Percentiles rank a stretch among this genome's conserved stretches.
Evolutionary conservation across 2,797 vertebrate species (phyloP).

Genomic region (Pelochelys cantorii): DNA sequence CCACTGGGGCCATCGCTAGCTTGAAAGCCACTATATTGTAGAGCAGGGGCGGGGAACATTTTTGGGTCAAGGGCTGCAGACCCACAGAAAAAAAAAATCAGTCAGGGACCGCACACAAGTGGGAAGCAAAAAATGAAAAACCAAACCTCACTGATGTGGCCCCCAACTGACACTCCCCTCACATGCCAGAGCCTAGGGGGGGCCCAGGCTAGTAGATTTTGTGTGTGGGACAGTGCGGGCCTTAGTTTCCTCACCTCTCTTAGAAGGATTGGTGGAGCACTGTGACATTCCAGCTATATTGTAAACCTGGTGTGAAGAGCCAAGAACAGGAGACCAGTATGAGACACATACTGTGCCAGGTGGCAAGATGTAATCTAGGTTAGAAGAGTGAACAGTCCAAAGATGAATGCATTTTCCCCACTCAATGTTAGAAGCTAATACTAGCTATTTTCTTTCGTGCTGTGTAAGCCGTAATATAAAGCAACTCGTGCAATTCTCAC

Average conservation of each 20-base stretch:
- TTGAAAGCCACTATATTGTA: not conserved
- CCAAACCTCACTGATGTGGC: too few relatives aligned
- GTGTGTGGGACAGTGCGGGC: too few relatives aligned
- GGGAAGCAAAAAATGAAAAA: too few relatives aligned
- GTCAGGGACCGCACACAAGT: too few relatives aligned
- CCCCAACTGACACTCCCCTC: too few relatives aligned
- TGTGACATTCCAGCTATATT: not conserved
- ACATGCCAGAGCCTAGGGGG: too few relatives aligned
- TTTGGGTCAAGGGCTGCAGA: too few relatives aligned
- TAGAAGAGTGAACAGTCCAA: slow-evolving; percentile 27
- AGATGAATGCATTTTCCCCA: slow-evolving; percentile 55
- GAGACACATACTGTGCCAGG: not conserved
- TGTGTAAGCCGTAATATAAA: slow-evolving; percentile 57
- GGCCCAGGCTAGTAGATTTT: too few relatives aligned
- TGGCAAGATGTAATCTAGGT: not conserved
- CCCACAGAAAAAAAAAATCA: too few relatives aligned
- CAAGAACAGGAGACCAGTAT: not conserved
- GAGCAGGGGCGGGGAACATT: too few relatives aligned
- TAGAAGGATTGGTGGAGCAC: not conserved
- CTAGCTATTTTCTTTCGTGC: slow-evolving; percentile 57
- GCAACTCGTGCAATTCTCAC: slow-evolving; percentile 6
- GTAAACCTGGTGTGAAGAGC: not conserved
- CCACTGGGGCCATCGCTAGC: not conserved
- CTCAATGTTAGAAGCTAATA: slow-evolving; percentile 38
- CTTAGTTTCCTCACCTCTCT: too few relatives aligned